These are phyloP conservation scores for Danaus chrysippus DNA, from an alignment of 2,888 invertebrate genomes.

Conservation along the genomic window DNA sequence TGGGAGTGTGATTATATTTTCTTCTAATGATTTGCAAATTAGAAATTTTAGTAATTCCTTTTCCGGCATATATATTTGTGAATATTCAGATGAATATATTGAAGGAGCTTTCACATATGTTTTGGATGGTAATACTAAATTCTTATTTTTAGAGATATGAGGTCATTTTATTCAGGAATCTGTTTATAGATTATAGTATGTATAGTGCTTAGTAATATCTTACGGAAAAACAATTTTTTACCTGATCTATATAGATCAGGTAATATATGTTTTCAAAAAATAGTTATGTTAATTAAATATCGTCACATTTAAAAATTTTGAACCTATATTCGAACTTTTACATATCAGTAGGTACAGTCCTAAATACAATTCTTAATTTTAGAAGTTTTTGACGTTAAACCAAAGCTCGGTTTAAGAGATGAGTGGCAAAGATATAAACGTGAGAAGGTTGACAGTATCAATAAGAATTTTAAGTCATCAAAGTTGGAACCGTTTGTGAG, in stretches of 20 bases:
- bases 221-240: neutral
- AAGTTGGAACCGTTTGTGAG: conserved; percentile 41
- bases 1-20: neutral
- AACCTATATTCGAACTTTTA: too few relatives aligned
- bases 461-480: conserved; percentile 35
- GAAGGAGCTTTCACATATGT: conserved; percentile 28
- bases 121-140: conserved; percentile 28
- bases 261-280: too few relatives aligned
- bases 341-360: too few relatives aligned
- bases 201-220: too few relatives aligned
- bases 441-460: conserved; percentile 63
- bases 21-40: conserved; percentile 1
- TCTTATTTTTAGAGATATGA: too few relatives aligned
- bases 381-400: conserved; percentile 14
- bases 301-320: too few relatives aligned
- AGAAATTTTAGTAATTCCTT: conserved; percentile 32
- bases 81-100: conserved; percentile 12
- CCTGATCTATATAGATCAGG: neutral
- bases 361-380: neutral
- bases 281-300: neutral
- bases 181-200: too few relatives aligned
- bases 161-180: neutral
- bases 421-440: conserved; percentile 73
- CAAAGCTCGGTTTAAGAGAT: conserved; percentile 62
- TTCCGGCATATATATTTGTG: conserved; percentile 43